Evolutionary conservation across 2,888 invertebrate species (phyloP), one percentile per base, ranked within the genome.

Genomic region (Tinea semifulvella): DNA sequence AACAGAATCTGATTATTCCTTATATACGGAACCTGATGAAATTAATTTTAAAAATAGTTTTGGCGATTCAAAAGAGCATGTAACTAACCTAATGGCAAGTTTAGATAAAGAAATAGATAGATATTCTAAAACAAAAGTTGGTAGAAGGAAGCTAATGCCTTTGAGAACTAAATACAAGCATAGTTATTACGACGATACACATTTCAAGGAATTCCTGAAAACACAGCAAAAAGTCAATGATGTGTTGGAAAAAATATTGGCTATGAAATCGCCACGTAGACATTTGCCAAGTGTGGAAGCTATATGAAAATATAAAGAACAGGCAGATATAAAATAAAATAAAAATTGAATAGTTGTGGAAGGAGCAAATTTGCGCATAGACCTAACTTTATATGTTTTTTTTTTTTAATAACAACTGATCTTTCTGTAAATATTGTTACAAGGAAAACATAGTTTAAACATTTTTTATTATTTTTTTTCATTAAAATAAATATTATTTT

Each of bases 151-250:
- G 3, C 18, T 8, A 40, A 3, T 10, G 11, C 22, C 40, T 2
- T n/a, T 22, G 22, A 40, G 40, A 40, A 13, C n/a, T n/a, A n/a
- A n/a, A n/a, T n/a, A n/a, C n/a, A n/a, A 11, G 10, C 17, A 22
- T 10, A 5, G 40, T 20, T 18, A 5, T 8, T 65, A 60, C 17
- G 66, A 71, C 42, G 73, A 74, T 42, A 52, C 60, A 1, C 70
- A 68, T 51, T 76, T 75, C 27, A 61, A 52, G 5, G 68, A 70
- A 46, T 71, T 79, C 46, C 44, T 79, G 8, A 66, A 68, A 46
- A 68, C 71, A 0, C 79, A 80, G 49, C 63, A 76, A 50, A 76
- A 72, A 52, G 77, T 79, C 0, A 77, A 72, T 11, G 68, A 66
- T 27, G 73, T 79, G 64, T 50, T 79, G 4, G 71, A 71, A 46